A percentile compares a stretch with the other conserved stretches of the same genome.
Conservation (phyloP, 2,113 vertebrate genomes). For the Heterotilapia buettikoferi region DNA sequence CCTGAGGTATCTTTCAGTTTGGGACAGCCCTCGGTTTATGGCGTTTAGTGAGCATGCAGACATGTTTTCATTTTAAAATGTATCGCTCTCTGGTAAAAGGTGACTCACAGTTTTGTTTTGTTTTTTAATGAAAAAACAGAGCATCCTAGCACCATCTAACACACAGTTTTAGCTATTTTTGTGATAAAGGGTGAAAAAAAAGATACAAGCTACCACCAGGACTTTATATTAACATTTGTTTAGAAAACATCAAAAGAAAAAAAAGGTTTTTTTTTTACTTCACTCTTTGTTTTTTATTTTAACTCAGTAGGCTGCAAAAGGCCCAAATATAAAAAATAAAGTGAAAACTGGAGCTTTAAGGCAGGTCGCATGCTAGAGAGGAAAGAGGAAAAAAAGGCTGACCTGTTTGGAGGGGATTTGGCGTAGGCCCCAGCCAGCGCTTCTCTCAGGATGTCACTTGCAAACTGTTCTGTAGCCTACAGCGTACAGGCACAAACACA, state of each 20-base stretch:
- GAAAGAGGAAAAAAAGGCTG: not conserved
- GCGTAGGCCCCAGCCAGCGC: constrained; percentile 83
- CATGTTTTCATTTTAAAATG: not conserved
- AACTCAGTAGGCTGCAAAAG: not conserved
- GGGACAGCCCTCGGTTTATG: not conserved
- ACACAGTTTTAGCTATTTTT: not conserved
- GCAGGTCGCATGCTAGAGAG: not conserved
- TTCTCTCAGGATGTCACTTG: constrained; percentile 88
- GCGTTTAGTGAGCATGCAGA: not conserved
- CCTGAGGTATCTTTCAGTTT: not conserved
- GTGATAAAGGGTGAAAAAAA: not conserved
- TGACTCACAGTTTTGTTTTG: not conserved
- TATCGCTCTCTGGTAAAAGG: not conserved
- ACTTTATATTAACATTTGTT: not conserved
- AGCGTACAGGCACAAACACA: not conserved
- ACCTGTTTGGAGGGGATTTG: constrained; percentile 90
- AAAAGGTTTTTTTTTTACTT: not conserved
- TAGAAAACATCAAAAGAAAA: not conserved
- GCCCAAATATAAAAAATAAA: not conserved
- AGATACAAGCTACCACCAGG: not conserved
- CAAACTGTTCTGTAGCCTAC: constrained; percentile 92
- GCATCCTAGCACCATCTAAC: not conserved
- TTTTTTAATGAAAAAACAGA: not conserved
- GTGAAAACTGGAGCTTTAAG: not conserved
- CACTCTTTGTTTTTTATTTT: not conserved